phyloP scores from a whole-genome alignment of 2,888 invertebrate species.

The Meta bourneti region DNA sequence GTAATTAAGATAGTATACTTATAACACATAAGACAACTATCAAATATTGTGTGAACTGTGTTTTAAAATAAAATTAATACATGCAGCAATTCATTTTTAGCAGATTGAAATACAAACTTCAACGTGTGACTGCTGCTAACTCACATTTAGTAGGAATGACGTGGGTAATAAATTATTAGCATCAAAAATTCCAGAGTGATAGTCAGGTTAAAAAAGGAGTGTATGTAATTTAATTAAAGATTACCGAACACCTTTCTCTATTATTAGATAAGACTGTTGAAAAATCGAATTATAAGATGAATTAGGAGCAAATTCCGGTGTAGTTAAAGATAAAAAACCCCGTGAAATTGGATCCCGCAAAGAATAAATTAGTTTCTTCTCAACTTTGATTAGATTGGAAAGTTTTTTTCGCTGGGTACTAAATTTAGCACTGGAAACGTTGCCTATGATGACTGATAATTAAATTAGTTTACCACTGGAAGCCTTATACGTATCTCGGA shows the following conservation, averaged over 20 bases:
- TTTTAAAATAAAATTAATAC: too few relatives aligned
- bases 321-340: background rate
- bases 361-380: background rate
- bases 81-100: too few relatives aligned
- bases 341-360: background rate
- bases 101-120: too few relatives aligned
- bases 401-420: background rate
- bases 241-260: background rate
- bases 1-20: too few relatives aligned
- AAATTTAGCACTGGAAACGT: background rate
- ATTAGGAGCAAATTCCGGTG: background rate
- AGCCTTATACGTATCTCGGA: too few relatives aligned
- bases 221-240: background rate
- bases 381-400: background rate
- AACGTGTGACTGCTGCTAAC: too few relatives aligned
- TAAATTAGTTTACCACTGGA: background rate
- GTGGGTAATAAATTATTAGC: too few relatives aligned
- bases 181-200: too few relatives aligned
- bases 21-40: too few relatives aligned
- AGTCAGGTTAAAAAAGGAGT: background rate
- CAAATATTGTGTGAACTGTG: too few relatives aligned
- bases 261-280: background rate
- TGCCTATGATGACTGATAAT: background rate
- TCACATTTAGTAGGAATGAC: too few relatives aligned
- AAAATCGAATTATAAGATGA: background rate